phyloP scores from a whole-genome alignment of 2,113 vertebrate genomes.

The Campylomormyrus numenius region DNA sequence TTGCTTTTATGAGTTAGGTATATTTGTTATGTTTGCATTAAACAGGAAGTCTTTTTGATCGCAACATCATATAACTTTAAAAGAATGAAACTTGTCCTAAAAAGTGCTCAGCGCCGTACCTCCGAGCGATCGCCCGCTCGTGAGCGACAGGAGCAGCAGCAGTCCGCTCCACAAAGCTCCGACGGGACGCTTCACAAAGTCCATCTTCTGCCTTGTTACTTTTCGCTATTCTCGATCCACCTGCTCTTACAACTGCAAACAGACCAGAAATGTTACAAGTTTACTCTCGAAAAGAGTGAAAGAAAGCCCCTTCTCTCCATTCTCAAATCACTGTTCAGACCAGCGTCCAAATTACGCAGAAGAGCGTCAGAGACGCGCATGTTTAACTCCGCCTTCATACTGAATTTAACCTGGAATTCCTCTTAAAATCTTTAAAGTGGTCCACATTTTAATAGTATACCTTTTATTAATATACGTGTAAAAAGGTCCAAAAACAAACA shows the following conservation, averaged over 20 bases:
- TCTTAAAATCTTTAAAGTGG: not conserved
- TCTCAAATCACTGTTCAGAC: not conserved
- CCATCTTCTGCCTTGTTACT: not conserved
- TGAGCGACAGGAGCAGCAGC: constrained; percentile 6
- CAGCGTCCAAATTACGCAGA: constrained; percentile 5
- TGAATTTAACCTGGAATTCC: not conserved
- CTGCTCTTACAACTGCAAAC: not conserved
- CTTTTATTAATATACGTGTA: not conserved
- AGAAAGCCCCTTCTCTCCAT: not conserved
- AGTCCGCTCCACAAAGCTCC: constrained; percentile 2
- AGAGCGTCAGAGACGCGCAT: not conserved
- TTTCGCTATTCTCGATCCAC: not conserved
- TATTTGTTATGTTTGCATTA: not conserved
- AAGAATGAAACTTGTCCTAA: not conserved
- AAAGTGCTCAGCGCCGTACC: not conserved
- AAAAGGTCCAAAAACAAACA: not conserved
- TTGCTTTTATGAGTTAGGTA: not conserved
- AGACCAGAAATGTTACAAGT: not conserved
- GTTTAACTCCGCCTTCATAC: constrained; percentile 12
- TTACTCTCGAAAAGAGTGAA: not conserved
- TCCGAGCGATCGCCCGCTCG: not conserved
- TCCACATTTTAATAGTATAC: not conserved
- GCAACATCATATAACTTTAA: not conserved
- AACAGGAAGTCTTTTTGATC: not conserved
- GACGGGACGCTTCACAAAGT: not conserved